phyloP scores from a whole-genome alignment of 92 coral and sea anemone genomes.

The Heliopora coerulea region DNA sequence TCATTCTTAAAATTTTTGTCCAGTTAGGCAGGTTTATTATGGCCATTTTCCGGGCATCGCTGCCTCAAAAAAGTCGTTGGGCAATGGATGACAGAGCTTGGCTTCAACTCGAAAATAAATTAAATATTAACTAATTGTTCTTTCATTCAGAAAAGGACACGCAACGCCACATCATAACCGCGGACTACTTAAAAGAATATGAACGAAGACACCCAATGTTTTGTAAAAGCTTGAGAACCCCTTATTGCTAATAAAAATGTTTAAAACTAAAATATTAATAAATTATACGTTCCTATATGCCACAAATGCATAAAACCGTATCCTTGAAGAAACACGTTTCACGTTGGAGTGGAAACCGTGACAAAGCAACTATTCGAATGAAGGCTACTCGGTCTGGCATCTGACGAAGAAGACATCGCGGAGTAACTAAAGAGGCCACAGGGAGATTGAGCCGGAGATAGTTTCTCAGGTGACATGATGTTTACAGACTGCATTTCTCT shows the following conservation, averaged over 20 bases:
- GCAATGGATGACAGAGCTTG: too few species aligned
- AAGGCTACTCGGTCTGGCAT: conserved; percentile 18
- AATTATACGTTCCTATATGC: too few species aligned
- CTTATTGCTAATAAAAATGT: too few species aligned
- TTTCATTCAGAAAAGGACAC: too few species aligned
- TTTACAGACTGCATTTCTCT: conserved; percentile 43
- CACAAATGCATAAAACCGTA: too few species aligned
- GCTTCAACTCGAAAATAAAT: too few species aligned
- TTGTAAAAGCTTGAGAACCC: too few species aligned
- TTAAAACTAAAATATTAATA: too few species aligned
- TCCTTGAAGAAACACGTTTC: neutral
- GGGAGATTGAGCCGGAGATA: conserved; percentile 22
- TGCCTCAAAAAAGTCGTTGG: neutral
- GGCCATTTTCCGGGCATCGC: neutral
- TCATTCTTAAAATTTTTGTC: neutral
- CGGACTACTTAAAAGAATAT: too few species aligned
- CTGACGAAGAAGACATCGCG: conserved; percentile 17
- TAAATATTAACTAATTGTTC: too few species aligned
- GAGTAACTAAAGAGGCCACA: conserved; percentile 38
- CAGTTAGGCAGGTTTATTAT: neutral
- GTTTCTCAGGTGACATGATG: conserved; percentile 24
- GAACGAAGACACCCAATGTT: too few species aligned
- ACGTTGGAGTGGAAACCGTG: conserved; percentile 38
- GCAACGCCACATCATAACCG: too few species aligned
- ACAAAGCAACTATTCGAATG: conserved; percentile 38